Evolutionary conservation across 2,797 vertebrate species (phyloP), one percentile per base, ranked within the genome.

Genomic region (Macropus fuliginosus): DNA sequence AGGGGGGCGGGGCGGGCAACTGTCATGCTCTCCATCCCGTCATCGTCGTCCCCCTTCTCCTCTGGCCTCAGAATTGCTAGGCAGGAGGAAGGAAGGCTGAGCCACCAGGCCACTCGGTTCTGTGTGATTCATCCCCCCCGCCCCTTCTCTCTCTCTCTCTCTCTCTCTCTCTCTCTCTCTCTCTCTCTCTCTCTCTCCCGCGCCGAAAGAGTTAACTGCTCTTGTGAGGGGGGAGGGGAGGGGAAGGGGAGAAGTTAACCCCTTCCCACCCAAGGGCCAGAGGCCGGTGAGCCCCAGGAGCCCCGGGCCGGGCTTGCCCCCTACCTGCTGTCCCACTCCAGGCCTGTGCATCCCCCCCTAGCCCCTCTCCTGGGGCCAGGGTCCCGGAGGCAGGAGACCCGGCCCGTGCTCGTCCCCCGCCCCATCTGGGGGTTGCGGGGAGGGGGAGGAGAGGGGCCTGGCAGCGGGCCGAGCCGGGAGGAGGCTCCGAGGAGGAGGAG

Each of bases 401-500:
- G 0, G 50, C 46, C 0, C 66, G 10, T 52, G 18, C 89, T 95
- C 95, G 40, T 89, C 21, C 81, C 94, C 91, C 87, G 95, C 96
- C 91, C 40, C 34, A 5, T 24, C 34, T 1, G 10, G 55, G 81
- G 87, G 40, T 28, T 5, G 0, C 2, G 62, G 52, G 31, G 29
- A 50, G 14, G 40, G 5, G 0, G 31, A 54, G 74, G 24, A 66
- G 2, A 40, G 62, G 34, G 62, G n/a, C n/a, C n/a, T 81, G 74
- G 94, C 92, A 94, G 95, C 91, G 40, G 91, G 96, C 91, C 31
- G 92, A 94, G 59, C 95, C 94, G 18, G 93, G 91, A 50, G 98
- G 97, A 95, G 97, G 96, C 96, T 52, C 93, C 92, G 95, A 40
- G 94, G 94, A 97, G 97, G 97, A 97, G 89, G 90, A 97, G 97